These are phyloP conservation scores for Pseudomyrmex flavicornis DNA, from an alignment of 1,140 invertebrate genomes.

Conservation along the genomic window DNA sequence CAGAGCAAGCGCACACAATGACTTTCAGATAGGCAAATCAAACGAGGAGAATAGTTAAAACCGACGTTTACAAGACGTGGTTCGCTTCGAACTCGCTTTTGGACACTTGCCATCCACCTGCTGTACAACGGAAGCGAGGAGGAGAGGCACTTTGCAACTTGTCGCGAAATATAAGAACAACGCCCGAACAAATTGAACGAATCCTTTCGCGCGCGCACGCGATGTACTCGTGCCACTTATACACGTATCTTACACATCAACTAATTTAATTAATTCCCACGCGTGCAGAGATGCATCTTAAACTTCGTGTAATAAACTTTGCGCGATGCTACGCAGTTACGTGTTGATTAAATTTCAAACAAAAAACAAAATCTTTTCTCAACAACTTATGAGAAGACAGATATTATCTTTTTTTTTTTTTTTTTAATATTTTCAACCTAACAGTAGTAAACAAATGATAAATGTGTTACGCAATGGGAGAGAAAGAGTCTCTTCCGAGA, in stretches of 20 bases:
- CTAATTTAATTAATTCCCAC: constrained; percentile 13
- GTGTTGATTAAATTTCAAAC: too few relatives aligned
- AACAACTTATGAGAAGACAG: too few relatives aligned
- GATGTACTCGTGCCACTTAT: constrained; percentile 5
- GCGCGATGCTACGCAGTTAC: not conserved
- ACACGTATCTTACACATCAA: not conserved
- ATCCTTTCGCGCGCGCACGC: constrained; percentile 34
- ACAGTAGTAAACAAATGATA: too few relatives aligned
- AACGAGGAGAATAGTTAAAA: constrained; percentile 48
- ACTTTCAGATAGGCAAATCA: constrained; percentile 37
- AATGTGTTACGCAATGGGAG: too few relatives aligned
- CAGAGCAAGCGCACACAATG: constrained; percentile 21
- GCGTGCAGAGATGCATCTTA: not conserved
- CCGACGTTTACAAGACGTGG: constrained; percentile 40
- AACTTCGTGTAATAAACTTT: not conserved
- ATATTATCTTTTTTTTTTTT: too few relatives aligned
- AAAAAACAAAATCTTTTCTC: too few relatives aligned
- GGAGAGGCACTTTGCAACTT: constrained; percentile 27
- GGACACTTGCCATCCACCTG: constrained; percentile 46
- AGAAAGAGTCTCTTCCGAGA: too few relatives aligned
- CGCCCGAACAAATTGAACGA: constrained; percentile 32
- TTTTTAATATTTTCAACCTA: too few relatives aligned
- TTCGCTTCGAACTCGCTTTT: constrained; percentile 28
- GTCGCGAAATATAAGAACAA: constrained; percentile 36
- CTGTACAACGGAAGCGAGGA: not conserved